These are phyloP conservation scores for Columbina picui DNA, from an alignment of 2,113 vertebrate genomes.

Conservation along the genomic window DNA sequence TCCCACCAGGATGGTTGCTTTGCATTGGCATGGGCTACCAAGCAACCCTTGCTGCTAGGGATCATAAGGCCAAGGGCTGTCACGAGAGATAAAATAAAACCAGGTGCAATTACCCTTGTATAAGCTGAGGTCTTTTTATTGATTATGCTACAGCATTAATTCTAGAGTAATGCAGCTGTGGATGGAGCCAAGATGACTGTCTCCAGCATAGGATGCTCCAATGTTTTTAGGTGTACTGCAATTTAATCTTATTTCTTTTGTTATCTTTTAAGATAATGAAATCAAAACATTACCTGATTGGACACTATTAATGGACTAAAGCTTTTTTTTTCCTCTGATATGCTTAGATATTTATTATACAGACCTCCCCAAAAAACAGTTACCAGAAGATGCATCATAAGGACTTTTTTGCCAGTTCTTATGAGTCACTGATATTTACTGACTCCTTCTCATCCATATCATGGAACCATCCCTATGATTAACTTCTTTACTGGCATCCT, in stretches of 20 bases:
- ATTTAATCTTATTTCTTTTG: neutral
- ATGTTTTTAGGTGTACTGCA: neutral
- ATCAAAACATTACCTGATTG: neutral
- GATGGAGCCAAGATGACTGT: slow-evolving; percentile 37
- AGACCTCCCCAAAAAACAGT: neutral
- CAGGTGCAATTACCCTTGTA: neutral
- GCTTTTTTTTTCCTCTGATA: neutral
- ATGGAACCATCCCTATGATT: neutral
- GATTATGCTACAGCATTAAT: neutral
- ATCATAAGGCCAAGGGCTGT: neutral
- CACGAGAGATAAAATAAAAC: neutral
- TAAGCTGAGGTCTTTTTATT: neutral
- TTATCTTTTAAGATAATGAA: neutral
- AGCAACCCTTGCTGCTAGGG: neutral
- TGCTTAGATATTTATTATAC: neutral
- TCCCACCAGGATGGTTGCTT: accelerated
- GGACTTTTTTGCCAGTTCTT: neutral
- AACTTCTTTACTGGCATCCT: slow-evolving; percentile 15
- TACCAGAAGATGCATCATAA: neutral
- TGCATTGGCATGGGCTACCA: neutral
- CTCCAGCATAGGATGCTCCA: neutral
- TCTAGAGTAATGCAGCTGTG: neutral
- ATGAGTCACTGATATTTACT: neutral
- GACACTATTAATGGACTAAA: neutral
- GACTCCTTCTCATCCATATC: neutral